Base-by-base conservation (phyloP, 1,140 invertebrate genomes). In the Anthonomus grandis region DNA sequence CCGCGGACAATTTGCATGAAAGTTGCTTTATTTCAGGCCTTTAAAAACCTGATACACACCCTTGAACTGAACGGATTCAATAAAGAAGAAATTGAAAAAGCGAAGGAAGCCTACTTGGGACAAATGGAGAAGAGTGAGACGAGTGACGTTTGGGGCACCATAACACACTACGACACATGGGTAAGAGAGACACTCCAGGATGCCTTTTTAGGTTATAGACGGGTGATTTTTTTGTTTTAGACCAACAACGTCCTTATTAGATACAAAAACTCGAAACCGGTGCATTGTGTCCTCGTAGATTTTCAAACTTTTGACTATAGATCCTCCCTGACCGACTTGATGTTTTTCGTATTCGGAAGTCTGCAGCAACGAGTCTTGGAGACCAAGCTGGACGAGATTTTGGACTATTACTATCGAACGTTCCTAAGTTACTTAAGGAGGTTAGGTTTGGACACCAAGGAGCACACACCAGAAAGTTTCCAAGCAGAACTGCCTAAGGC, bases 191-290 rank as follows among this genome's bases (percentile, higher is more conserved):
- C 24, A 46, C 8, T 48, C 3, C n/a, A n/a, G n/a, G n/a, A n/a
- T n/a, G n/a, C n/a, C 3, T 47, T 47, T 13, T 47, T 23, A 9
- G 1, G 4, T 1, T 47, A 17, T 82, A 41, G 38, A 41, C 17
- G 38, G 12, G 17, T 17, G 18, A 9, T 23, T 1, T 21, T 13
- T 47, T 47, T 31, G n/a, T 53, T 53, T 23, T 82, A 81, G 81
- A 69, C 74, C 5, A 83, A 82, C 60, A 84, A 84, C 52, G 66
- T 82, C 3, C 67, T 84, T 57, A 36, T 74, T 2, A 69, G 73
- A 61, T 75, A 76, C 50, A 66, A 74, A 56, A 60, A 61, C 1
- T 66, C 63, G 0, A 42, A 66, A 15, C 69, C 77, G 0, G 62
- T 68, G 1, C 72, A 76, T 23, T 39, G 79, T 0, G 81, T 81